A percentile compares a stretch with the other conserved stretches of the same genome.
phyloP scores from a whole-genome alignment of 2,888 invertebrate species.

The Nomada lathburiana region DNA sequence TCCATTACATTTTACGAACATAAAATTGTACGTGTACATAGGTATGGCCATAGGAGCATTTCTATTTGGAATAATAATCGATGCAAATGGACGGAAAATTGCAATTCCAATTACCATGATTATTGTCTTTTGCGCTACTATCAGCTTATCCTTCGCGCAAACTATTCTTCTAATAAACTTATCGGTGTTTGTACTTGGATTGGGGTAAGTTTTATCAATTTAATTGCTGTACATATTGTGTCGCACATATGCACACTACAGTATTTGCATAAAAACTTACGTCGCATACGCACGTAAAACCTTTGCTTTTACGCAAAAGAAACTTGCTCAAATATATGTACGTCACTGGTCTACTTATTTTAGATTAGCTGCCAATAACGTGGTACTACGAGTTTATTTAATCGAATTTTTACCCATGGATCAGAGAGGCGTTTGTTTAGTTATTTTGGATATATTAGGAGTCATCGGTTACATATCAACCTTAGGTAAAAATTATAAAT shows the following conservation, averaged over 20 bases:
- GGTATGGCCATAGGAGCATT: constrained; percentile 82
- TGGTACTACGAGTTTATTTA: constrained; percentile 81
- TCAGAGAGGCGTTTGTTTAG: constrained; percentile 81
- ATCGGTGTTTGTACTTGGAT: constrained; percentile 82
- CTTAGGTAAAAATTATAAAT: constrained; percentile 53
- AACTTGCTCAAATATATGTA: not conserved
- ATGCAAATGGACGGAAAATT: constrained; percentile 82
- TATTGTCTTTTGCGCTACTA: constrained; percentile 81
- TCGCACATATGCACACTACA: not conserved
- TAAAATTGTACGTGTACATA: constrained; percentile 52
- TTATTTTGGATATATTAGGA: constrained; percentile 82
- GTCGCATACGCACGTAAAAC: not conserved
- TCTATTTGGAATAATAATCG: constrained; percentile 79
- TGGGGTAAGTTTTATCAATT: constrained; percentile 79
- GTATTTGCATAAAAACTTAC: not conserved
- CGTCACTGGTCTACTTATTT: constrained; percentile 29
- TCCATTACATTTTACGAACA: not conserved
- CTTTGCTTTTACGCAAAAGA: not conserved
- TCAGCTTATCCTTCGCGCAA: constrained; percentile 82
- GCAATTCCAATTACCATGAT: constrained; percentile 80
- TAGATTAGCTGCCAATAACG: constrained; percentile 82
- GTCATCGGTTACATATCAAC: constrained; percentile 66
- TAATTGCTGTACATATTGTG: not conserved
- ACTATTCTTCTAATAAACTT: constrained; percentile 79
- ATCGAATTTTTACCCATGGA: constrained; percentile 83